Evolutionary conservation across 2,888 invertebrate species (phyloP).

Genomic region (Aquatica leii): DNA sequence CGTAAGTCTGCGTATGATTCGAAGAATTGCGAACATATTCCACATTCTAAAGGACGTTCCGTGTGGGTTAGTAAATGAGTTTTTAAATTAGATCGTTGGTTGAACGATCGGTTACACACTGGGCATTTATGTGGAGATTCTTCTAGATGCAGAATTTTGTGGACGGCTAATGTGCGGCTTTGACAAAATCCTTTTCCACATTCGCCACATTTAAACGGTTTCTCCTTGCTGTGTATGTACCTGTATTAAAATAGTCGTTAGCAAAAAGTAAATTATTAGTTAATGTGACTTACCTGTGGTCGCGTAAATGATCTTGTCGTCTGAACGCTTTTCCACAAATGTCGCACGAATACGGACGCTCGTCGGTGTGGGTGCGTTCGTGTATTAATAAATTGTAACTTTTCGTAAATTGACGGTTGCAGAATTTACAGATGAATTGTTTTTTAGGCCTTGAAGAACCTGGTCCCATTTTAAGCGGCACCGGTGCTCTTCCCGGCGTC

Average conservation of each 20-base stretch:
- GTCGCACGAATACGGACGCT: slow-evolving; percentile 95
- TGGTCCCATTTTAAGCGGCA: slow-evolving; percentile 64
- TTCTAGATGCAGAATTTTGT: slow-evolving; percentile 92
- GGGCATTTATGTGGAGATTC: slow-evolving; percentile 94
- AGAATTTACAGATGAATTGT: slow-evolving; percentile 97
- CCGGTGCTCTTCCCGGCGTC: slow-evolving; percentile 59
- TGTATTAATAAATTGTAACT: slow-evolving; percentile 98
- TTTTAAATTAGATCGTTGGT: slow-evolving; percentile 91
- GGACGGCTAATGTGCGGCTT: slow-evolving; percentile 93
- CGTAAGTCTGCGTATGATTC: slow-evolving; percentile 53
- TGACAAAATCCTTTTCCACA: slow-evolving; percentile 99
- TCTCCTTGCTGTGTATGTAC: slow-evolving; percentile 98
- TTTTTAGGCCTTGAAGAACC: slow-evolving; percentile 71
- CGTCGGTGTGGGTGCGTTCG: slow-evolving; percentile 96
- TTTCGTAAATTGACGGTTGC: slow-evolving; percentile 96
- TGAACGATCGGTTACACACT: slow-evolving; percentile 87
- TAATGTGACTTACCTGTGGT: slow-evolving; percentile 74
- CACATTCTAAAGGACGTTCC: slow-evolving; percentile 64
- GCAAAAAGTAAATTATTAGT: slow-evolving; percentile 1
- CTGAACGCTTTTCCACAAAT: slow-evolving; percentile 96
- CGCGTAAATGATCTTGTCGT: slow-evolving; percentile 91
- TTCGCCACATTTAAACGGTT: slow-evolving; percentile 96
- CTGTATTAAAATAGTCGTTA: slow-evolving; percentile 63
- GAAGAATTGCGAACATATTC: slow-evolving; percentile 54
- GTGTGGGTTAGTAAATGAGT: slow-evolving; percentile 89